Evolutionary conservation across 2,113 vertebrate genomes (phyloP), one percentile per base, ranked within the genome.

Genomic region (Neogale vison): DNA sequence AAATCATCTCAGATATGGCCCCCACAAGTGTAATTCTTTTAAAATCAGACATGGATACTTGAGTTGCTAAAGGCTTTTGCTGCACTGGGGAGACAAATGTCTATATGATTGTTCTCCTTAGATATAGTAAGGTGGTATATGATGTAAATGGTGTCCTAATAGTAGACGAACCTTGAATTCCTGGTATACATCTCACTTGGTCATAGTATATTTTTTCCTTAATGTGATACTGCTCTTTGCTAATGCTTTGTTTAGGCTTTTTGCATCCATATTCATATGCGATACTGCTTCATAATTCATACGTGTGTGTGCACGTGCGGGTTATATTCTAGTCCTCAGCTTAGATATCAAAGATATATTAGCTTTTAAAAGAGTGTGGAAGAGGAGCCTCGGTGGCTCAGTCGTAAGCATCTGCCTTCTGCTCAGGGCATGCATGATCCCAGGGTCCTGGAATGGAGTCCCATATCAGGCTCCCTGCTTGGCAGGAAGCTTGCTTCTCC

Each of bases 141-240:
- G 92, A 79, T 90, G 23, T 94, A 65, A 80, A 74, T 71, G 23
- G 21, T 83, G 93, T 94, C 74, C 72, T 79, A 55, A 12, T 93
- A 92, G 26, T 61, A 21, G 61, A 45, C 31, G 47, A 92, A 80
- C n/a, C 59, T 83, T 90, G 74, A 72, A 67, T 77, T 94, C 81
- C 90, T 90, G 72, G 59, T 76, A 4, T 80, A 69, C 61, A 6
- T 61, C 29, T 67, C 23, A 29, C 14, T 72, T 63, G 39, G 7
- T 79, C 42, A 23, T 84, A 36, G 26, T 79, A 1, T 63, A 39
- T 91, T 55, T 11, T 88, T 95, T 96, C 39, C 74, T 86, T 82
- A 84, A 72, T 45, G 10, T 26, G 26, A 63, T 47, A 5, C 10
- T 86, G 12, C 57, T 86, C 0, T 59, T 94, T 76, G 31, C 39